Evolutionary conservation across 37 sponge, comb jelly and placozoan species (phyloP).

Genomic region (Spongia lamella): DNA sequence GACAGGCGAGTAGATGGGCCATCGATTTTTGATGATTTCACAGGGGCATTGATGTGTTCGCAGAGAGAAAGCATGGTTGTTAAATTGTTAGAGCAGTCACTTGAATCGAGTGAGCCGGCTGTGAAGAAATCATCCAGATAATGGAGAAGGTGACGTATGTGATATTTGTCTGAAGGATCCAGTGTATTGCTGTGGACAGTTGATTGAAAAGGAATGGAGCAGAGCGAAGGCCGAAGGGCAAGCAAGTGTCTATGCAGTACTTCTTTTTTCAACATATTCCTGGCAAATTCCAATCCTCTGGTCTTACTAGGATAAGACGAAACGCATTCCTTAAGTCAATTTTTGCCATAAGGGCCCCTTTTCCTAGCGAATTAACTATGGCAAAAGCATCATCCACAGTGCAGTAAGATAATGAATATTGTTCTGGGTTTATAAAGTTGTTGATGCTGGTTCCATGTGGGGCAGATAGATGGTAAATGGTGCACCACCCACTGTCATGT

Average conservation of each 20-base stretch:
- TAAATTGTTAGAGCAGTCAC: slow-evolving; percentile 4
- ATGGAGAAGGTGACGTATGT: slow-evolving; percentile 14
- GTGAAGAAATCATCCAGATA: slow-evolving; percentile 56
- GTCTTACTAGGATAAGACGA: too few species aligned
- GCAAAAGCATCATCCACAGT: too few species aligned
- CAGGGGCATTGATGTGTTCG: slow-evolving; percentile 22
- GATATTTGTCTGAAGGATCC: too few species aligned
- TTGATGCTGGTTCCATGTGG: slow-evolving; percentile 40
- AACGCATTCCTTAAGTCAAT: too few species aligned
- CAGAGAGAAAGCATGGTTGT: not conserved
- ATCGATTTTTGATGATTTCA: slow-evolving; percentile 35
- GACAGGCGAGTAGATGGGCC: slow-evolving; percentile 43
- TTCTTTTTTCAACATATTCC: too few species aligned
- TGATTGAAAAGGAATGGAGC: slow-evolving; percentile 12
- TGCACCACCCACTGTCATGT: slow-evolving; percentile 41
- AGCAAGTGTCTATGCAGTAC: not conserved
- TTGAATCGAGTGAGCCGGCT: slow-evolving; percentile 24
- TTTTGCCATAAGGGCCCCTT: too few species aligned
- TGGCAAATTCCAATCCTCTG: too few species aligned
- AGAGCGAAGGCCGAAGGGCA: not conserved
- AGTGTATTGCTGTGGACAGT: too few species aligned
- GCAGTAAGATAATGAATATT: too few species aligned
- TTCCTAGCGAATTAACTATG: too few species aligned
- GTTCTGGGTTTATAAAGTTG: slow-evolving; percentile 27
- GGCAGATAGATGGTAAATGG: slow-evolving; percentile 36